phyloP scores from a whole-genome alignment of 2,888 invertebrate genomes.

The Acrobasis consociella region DNA sequence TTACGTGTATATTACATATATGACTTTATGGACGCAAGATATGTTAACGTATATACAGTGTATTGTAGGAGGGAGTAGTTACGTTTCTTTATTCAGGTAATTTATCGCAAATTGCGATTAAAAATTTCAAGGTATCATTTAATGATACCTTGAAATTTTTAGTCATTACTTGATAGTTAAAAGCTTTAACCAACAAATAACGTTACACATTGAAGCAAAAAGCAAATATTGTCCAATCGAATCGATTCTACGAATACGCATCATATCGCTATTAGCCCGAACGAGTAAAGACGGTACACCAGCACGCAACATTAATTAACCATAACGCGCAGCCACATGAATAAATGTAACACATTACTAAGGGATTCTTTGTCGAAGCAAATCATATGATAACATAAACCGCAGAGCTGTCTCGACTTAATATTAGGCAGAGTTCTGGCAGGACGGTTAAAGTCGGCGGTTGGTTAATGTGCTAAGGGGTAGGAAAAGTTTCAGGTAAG shows the following conservation, averaged over 20 bases:
- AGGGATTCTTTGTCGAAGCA: slow-evolving; percentile 21
- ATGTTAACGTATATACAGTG: no score
- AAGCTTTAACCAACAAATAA: slow-evolving; percentile 8
- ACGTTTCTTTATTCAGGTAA: no score
- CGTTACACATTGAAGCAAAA: neutral
- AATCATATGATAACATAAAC: slow-evolving; percentile 35
- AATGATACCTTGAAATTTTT: no score
- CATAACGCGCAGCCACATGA: slow-evolving; percentile 17
- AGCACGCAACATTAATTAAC: slow-evolving; percentile 14
- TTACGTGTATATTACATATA: no score
- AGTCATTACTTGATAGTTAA: slow-evolving; percentile 9
- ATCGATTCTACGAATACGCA: slow-evolving; percentile 14
- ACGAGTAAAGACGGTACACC: neutral
- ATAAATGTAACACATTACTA: slow-evolving; percentile 25
- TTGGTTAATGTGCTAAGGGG: slow-evolving; percentile 79
- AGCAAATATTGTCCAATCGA: slow-evolving; percentile 11
- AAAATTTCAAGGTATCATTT: no score
- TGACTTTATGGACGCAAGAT: no score
- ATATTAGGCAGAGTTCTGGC: slow-evolving; percentile 47
- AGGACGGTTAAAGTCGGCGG: slow-evolving; percentile 57
- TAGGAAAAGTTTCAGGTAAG: slow-evolving; percentile 80
- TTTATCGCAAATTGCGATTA: no score
- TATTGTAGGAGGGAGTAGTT: no score
- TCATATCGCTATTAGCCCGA: slow-evolving; percentile 1
- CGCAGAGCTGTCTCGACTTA: slow-evolving; percentile 37